A percentile compares a stretch with the other conserved stretches of the same genome.
Conservation (phyloP, 2,888 invertebrate genomes). For the Platynereis dumerilii region DNA sequence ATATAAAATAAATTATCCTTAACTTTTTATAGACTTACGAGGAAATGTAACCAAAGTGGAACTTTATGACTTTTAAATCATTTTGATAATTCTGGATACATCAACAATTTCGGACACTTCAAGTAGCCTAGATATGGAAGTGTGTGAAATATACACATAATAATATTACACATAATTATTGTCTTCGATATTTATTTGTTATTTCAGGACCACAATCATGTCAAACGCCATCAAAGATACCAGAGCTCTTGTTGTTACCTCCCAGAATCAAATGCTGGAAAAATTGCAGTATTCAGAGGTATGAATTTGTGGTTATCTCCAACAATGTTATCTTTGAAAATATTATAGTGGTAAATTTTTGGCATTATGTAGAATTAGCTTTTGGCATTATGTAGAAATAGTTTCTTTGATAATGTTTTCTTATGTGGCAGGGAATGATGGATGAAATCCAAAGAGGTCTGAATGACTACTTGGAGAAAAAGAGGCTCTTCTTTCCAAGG, state of each 20-base stretch:
- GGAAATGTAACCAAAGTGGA: neutral
- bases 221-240: conserved; percentile 54
- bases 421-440: conserved; percentile 52
- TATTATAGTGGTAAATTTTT: no score
- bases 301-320: no score
- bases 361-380: no score
- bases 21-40: neutral
- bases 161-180: no score
- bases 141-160: no score
- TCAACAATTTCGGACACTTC: no score
- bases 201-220: conserved; percentile 60
- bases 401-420: no score
- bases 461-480: conserved; percentile 62
- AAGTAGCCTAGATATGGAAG: no score
- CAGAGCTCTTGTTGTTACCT: conserved; percentile 56
- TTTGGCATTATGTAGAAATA: no score
- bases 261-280: conserved; percentile 61
- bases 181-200: no score
- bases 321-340: no score
- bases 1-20: neutral
- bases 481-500: conserved; percentile 62
- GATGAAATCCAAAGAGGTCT: conserved; percentile 62
- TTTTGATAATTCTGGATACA: neutral
- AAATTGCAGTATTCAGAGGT: conserved; percentile 61
- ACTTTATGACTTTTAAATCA: neutral